These are phyloP conservation scores for Rousettus leschenaultii DNA, from an alignment of 2,113 vertebrate genomes.

Conservation along the genomic window DNA sequence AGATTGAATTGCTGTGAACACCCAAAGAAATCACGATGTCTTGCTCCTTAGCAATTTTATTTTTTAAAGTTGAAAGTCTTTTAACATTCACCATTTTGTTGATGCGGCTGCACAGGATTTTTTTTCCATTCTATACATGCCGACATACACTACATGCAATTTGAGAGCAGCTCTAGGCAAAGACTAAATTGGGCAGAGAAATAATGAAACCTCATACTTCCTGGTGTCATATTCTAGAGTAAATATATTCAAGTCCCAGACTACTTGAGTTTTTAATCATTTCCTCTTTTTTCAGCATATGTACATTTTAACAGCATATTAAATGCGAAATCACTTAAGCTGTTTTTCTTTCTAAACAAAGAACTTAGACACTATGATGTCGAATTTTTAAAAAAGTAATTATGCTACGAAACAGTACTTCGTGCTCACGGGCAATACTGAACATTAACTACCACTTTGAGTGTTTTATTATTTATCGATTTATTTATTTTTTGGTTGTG, in stretches of 20 bases:
- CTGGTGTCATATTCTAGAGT: conserved; percentile 61
- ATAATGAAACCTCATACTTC: conserved; percentile 63
- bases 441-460: conserved; percentile 63
- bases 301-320: conserved; percentile 56
- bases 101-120: conserved; percentile 46
- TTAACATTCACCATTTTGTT: conserved; percentile 50
- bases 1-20: conserved; percentile 39
- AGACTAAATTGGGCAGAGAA: conserved; percentile 64
- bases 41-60: conserved; percentile 47
- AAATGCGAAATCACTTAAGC: conserved; percentile 26
- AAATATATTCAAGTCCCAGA: conserved; percentile 44
- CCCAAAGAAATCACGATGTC: conserved; percentile 5
- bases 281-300: conserved; percentile 52
- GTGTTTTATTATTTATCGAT: conserved; percentile 61
- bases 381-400: not conserved
- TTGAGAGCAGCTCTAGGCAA: conserved; percentile 62
- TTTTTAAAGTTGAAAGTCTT: conserved; percentile 3
- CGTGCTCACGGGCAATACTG: conserved; percentile 36
- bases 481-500: conserved; percentile 41
- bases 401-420: conserved; percentile 40
- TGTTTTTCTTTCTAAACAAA: conserved; percentile 42
- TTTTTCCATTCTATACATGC: conserved; percentile 19
- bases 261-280: conserved; percentile 66
- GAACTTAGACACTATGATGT: conserved; percentile 31
- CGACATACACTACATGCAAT: conserved; percentile 20